phyloP scores from a whole-genome alignment of 1,140 invertebrate genomes.

The Subanguina moxae region DNA sequence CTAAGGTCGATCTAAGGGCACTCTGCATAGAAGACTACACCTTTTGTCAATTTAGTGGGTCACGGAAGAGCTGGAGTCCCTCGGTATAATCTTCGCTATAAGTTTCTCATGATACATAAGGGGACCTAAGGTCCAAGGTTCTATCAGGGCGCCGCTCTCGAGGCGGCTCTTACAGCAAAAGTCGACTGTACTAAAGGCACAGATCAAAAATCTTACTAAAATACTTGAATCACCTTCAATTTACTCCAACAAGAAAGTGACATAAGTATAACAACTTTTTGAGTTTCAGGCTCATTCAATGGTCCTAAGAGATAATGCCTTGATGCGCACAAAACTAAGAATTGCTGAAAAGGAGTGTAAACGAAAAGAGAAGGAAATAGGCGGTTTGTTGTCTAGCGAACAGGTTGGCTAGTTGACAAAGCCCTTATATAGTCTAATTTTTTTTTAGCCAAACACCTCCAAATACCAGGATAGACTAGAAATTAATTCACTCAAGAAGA shows the following conservation, averaged over 20 bases:
- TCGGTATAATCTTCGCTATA: too few species aligned
- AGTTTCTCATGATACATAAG: too few species aligned
- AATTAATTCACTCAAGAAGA: slow-evolving; percentile 33
- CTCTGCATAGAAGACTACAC: too few species aligned
- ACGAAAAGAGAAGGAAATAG: slow-evolving; percentile 19
- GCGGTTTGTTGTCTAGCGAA: slow-evolving; percentile 10
- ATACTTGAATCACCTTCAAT: too few species aligned
- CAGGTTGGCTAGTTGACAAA: neutral
- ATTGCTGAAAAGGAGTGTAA: slow-evolving; percentile 28
- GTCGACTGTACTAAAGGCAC: too few species aligned
- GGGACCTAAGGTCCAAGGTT: too few species aligned
- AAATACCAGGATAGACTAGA: slow-evolving; percentile 26
- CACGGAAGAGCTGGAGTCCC: too few species aligned
- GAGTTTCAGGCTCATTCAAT: slow-evolving; percentile 16
- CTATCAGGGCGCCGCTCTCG: too few species aligned
- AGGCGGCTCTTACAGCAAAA: too few species aligned
- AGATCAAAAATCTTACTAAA: too few species aligned
- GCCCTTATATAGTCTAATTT: neutral
- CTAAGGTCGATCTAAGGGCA: too few species aligned
- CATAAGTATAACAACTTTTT: neutral
- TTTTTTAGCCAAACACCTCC: slow-evolving; percentile 1
- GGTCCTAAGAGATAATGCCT: slow-evolving; percentile 24
- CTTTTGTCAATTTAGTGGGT: too few species aligned
- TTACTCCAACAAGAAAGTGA: slow-evolving; percentile 17
- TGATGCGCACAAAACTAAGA: slow-evolving; percentile 23